Percentiles rank a stretch among this genome's conserved stretches.
phyloP scores from a whole-genome alignment of 2,113 vertebrate genomes.

The Abramis brama region DNA sequence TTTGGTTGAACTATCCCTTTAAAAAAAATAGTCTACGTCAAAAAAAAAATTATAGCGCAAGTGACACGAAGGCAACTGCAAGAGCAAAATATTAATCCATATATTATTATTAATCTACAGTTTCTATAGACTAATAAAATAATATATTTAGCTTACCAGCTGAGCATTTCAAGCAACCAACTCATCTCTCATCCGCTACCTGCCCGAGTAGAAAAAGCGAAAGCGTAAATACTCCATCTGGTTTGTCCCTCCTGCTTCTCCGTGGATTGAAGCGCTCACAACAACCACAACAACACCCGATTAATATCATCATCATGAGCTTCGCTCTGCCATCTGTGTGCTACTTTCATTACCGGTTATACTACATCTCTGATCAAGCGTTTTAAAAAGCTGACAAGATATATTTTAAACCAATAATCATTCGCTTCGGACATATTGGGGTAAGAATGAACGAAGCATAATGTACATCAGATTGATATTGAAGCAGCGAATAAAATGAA shows the following conservation, averaged over 20 bases:
- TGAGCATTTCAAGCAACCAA: background rate
- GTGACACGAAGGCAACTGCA: background rate
- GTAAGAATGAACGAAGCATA: conserved; percentile 28
- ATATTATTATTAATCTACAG: background rate
- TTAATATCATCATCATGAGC: background rate
- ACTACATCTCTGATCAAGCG: background rate
- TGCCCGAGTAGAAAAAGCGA: conserved; percentile 11
- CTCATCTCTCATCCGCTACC: background rate
- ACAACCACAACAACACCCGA: conserved; percentile 35
- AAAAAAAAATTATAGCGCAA: background rate
- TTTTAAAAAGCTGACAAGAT: background rate
- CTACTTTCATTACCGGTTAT: background rate
- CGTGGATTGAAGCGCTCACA: conserved; percentile 29
- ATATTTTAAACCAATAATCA: background rate
- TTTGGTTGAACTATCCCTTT: too few species aligned
- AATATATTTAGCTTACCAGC: background rate
- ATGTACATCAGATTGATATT: background rate
- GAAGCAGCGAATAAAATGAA: background rate
- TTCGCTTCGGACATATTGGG: background rate
- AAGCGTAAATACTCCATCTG: background rate
- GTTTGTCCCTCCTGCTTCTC: conserved; percentile 34
- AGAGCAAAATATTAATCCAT: background rate
- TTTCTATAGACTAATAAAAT: background rate
- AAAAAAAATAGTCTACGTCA: background rate
- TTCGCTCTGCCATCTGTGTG: background rate